Base-by-base conservation (phyloP, 2,888 invertebrate species). In the Eupelmus urozonus region DNA sequence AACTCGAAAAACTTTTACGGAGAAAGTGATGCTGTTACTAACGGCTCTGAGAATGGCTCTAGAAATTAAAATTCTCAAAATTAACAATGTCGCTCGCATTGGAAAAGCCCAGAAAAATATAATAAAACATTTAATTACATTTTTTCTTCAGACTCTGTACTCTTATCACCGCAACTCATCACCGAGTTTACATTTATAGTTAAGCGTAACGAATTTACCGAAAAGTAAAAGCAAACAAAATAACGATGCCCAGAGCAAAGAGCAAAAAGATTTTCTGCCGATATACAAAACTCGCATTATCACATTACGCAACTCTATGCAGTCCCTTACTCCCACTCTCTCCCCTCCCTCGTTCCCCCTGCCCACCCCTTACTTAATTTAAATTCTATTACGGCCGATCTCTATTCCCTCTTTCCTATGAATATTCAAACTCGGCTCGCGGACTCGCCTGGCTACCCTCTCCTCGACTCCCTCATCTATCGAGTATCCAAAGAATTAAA, bases 351-450 rank as follows among this genome's bases (percentile, higher is more conserved):
- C 18, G n/a, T 13, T 27, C 13, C 34, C 13, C 59, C 18, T 51
- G 69, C 63, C 63, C 76, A 67, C 55, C 73, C 86, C 85, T 85
- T 87, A 86, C 88, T 88, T 88, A 87, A 88, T 89, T 89, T 88
- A 88, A 89, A 89, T 89, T 89, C 89, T 88, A 89, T 89, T 89
- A 89, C 87, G 86, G 83, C 86, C 89, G 89, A 88, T 89, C 88
- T 88, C 89, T 88, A 88, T 89, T 88, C 87, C 87, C 88, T 88
- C 88, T 88, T 89, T 88, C 85, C 88, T 87, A 89, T 89, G 89
- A 89, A 89, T 89, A 89, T 89, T 89, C 89, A 89, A 88, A 87
- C 83, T 81, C 82, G 77, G 82, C 83, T 82, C 84, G 83, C 83
- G 84, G 84, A 83, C 84, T 84, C 75, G 67, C 23, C n/a, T n/a